Evolutionary conservation across 2,797 vertebrate species (phyloP).

Genomic region (Centroberyx gerrardi): DNA sequence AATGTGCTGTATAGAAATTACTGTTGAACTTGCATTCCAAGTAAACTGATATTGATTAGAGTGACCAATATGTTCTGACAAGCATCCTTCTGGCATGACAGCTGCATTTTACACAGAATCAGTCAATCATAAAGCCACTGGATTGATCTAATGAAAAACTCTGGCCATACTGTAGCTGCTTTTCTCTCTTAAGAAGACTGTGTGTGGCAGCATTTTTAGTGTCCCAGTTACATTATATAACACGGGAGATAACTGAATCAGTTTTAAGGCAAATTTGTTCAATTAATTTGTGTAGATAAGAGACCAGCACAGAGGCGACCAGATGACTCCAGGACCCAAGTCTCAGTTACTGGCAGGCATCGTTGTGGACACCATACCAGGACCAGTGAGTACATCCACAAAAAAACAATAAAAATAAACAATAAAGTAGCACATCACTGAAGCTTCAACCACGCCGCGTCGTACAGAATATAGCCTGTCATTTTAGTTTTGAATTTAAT

Average conservation of each 20-base stretch:
- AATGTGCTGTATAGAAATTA: neutral
- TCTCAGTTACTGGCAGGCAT: constrained; percentile 95
- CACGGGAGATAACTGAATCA: neutral
- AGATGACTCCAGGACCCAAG: constrained; percentile 95
- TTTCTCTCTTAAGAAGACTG: neutral
- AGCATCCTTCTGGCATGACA: constrained; percentile 7
- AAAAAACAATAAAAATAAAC: neutral
- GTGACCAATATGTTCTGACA: neutral
- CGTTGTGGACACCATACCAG: constrained; percentile 93
- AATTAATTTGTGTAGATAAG: constrained; percentile 87
- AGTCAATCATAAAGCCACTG: constrained; percentile 10
- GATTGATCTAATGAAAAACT: neutral
- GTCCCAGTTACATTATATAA: neutral
- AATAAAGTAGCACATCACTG: neutral
- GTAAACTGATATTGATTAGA: constrained; percentile 28
- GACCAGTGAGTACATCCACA: constrained; percentile 87
- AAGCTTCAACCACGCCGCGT: neutral
- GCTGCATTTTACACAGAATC: constrained; percentile 1
- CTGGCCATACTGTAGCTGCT: neutral
- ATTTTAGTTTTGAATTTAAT: neutral
- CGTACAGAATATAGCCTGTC: neutral
- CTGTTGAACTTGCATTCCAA: constrained; percentile 1
- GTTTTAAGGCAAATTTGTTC: neutral
- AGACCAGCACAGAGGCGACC: constrained; percentile 93
- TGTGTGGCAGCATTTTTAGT: neutral